Evolutionary conservation across 2,113 vertebrate genomes (phyloP), one percentile per base, ranked within the genome.

Genomic region (Solenodon paradoxus): DNA sequence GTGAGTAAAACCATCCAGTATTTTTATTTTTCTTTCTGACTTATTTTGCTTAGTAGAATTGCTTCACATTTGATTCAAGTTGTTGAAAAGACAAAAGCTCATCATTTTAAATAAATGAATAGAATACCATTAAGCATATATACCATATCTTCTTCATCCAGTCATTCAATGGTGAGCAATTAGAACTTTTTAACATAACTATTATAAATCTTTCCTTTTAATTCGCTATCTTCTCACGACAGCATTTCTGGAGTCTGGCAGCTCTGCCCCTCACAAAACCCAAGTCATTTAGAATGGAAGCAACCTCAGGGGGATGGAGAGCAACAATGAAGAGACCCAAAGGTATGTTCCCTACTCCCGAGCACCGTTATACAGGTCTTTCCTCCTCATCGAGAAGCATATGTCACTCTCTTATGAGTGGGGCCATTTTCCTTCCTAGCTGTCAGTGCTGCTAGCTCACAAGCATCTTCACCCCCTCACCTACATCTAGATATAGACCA

Each of bases 171-270:
- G n/a, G n/a, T n/a, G n/a, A n/a, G n/a, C n/a, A n/a, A n/a, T n/a
- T n/a, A n/a, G n/a, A n/a, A 68, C 22, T 26, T 93, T 78, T 72
- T 47, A 61, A 32, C 7, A 35, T 24, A 94, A 16, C 16, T 17
- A 32, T 57, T 78, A 15, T 28, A 94, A 75, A 64, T 82, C 59
- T 57, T 24, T 19, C 64, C 74, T 72, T 69, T 94, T 80, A 42
- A 80, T n/a, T 59, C 57, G 32, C 32, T 30, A 26, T 32, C 83
- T 64, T 68, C 59, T 75, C 38, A 40, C 53, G 57, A 30, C 6
- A 49, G 11, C 57, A 7, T 47, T 66, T 28, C 4, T 40, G 40
- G 1, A 32, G 20, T 45, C 77, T 68, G 6, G 47, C 26, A 69
- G 45, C 69, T 94, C 71, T 74, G 64, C n/a, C 42, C n/a, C 24